Evolutionary conservation across 2,888 invertebrate species (phyloP), one percentile per base, ranked within the genome.

Genomic region (Pherbina coryleti): DNA sequence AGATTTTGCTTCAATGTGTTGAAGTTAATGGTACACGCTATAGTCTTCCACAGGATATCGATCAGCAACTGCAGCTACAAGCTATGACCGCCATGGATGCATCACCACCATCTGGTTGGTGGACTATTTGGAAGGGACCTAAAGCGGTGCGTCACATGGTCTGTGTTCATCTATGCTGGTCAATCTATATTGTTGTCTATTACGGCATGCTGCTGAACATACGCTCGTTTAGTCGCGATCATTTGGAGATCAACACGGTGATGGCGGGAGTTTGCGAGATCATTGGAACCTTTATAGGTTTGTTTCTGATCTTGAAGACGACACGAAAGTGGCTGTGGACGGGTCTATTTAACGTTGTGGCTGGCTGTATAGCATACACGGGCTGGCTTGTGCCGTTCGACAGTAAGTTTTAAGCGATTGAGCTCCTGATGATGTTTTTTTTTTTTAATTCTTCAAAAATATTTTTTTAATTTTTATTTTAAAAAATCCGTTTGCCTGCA

Each of bases 191-290:
- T 66, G 87, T 88, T n/a, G 87, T 89, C 76, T 91, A 91, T 83
- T 91, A 91, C 78, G 91, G 91, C 75, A 90, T 90, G 86, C 83
- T 91, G 37, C 84, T 91, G 3, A 91, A 91, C 79, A 90, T 91
- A 34, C 89, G 90, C 60, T 88, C 90, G 28, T 90, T 91, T 78
- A 90, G 90, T 79, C 88, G 90, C 8, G 89, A 89, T 49, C 89
- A 90, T 82, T 84, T 91, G 31, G 89, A 88, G 78, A 83, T 89
- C 8, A 91, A 90, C 78, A 91, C 91, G 37, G 88, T 86, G 5
- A 82, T 91, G 28, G 90, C 90, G 53, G 91, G 90, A 78, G 80
- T 86, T 53, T 84, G 88, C 49, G 90, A 90, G 82, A 88, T 90
- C 77, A 84, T 86, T 67, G 90, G 90, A 73, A 89, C 89, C 28